Percentiles rank a stretch among this genome's conserved stretches.
phyloP scores from a whole-genome alignment of 2,113 vertebrate genomes.

The Charina bottae region DNA sequence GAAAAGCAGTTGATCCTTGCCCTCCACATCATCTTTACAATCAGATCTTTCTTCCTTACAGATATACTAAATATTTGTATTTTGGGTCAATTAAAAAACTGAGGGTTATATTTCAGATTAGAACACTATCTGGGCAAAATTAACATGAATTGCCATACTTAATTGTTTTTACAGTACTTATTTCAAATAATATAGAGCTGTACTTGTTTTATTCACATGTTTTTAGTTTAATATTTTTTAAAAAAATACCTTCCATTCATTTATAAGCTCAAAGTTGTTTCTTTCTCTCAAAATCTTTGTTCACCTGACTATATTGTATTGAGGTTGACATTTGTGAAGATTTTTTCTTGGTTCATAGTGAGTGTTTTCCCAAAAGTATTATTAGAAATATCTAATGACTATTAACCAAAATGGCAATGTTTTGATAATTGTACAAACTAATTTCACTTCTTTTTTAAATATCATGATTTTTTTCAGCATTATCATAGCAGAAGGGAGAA shows the following conservation, averaged over 20 bases:
- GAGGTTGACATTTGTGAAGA: not conserved
- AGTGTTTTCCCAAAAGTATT: conserved; percentile 1
- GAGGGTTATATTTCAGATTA: not conserved
- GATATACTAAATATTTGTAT: not conserved
- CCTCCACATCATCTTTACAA: not conserved
- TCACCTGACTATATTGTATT: not conserved
- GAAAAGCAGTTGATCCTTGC: not conserved
- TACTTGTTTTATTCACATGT: not conserved
- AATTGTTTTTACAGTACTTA: no score
- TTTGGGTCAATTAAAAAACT: not conserved
- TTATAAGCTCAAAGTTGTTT: not conserved
- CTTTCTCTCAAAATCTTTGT: not conserved
- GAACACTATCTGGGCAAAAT: no score
- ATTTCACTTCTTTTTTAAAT: not conserved
- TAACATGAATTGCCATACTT: no score
- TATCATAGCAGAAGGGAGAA: not conserved
- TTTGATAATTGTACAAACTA: not conserved
- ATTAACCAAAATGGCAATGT: not conserved
- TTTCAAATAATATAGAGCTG: no score
- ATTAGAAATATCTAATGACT: not conserved
- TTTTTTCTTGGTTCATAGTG: not conserved
- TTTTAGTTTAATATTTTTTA: not conserved
- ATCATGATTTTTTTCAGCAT: not conserved
- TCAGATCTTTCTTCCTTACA: not conserved
- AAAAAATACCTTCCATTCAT: not conserved